Percentiles rank a stretch among this genome's conserved stretches.
These are phyloP conservation scores for Hedya salicella DNA, from an alignment of 2,888 invertebrate species.

Conservation along the genomic window DNA sequence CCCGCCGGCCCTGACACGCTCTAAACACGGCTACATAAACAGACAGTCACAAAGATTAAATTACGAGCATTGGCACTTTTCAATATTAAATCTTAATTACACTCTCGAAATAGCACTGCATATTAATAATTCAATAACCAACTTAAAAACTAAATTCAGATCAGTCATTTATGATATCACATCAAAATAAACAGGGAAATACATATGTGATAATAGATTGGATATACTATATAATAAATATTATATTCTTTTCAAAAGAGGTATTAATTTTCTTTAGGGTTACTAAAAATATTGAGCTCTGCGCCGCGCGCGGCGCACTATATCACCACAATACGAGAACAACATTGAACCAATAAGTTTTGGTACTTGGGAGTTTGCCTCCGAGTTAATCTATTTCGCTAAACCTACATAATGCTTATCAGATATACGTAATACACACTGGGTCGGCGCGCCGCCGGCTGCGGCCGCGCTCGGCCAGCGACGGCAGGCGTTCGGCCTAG, in stretches of 20 bases:
- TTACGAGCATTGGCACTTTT: conserved; percentile 86
- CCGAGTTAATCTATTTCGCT: conserved; percentile 83
- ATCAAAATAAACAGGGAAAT: conserved; percentile 86
- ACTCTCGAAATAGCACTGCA: conserved; percentile 84
- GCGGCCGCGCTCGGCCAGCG: conserved; percentile 47
- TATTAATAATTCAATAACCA: conserved; percentile 84
- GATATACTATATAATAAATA: conserved; percentile 80
- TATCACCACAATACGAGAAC: conserved; percentile 84
- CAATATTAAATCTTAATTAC: conserved; percentile 84
- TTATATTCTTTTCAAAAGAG: conserved; percentile 84
- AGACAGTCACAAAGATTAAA: conserved; percentile 84
- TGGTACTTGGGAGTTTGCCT: conserved; percentile 80
- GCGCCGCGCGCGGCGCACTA: conserved; percentile 80
- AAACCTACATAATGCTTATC: conserved; percentile 86
- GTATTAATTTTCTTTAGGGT: conserved; percentile 85
- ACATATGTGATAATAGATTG: conserved; percentile 84
- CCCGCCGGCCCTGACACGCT: conserved; percentile 50
- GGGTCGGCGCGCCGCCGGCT: conserved; percentile 43
- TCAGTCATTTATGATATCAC: conserved; percentile 87
- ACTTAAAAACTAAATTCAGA: conserved; percentile 86
- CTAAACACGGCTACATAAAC: conserved; percentile 69
- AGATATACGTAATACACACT: conserved; percentile 78
- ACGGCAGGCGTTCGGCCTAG: conserved; percentile 55
- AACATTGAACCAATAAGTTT: conserved; percentile 83
- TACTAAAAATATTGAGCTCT: conserved; percentile 85